Base-by-base conservation (phyloP, 1,140 invertebrate genomes). In the Zeugodacus cucurbitae region DNA sequence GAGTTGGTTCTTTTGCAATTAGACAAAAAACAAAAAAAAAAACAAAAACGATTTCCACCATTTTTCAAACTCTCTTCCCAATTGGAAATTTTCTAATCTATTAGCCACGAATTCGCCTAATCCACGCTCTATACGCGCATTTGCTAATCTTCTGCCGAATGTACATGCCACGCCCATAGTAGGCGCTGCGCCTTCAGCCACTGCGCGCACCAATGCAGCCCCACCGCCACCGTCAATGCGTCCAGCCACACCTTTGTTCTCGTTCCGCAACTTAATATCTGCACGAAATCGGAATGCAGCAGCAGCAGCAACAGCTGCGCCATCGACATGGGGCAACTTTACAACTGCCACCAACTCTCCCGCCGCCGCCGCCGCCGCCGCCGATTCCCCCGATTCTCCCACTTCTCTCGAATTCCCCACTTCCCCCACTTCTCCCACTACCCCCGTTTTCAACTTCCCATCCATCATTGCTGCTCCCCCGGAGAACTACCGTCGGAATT, bases 401-500 rank as follows among this genome's bases (percentile, higher is more conserved):
- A 3, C 37, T 7, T 41, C 41, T n/a, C n/a, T n/a, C n/a, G n/a
- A n/a, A n/a, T n/a, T n/a, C 41, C 10, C 41, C 41, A 8, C 48
- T 0, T 54, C 48, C 48, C 20, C 48, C 48, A 17, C 48, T 17
- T 11, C 48, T 54, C 7, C 3, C 37, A n/a, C n/a, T n/a, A n/a
- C n/a, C n/a, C n/a, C n/a, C n/a, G n/a, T n/a, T n/a, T n/a, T n/a
- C n/a, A n/a, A n/a, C n/a, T n/a, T n/a, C n/a, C 3, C 37, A 41
- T 54, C 48, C 48, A 17, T 17, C 14, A 54, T 11, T 5, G 14
- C 11, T 20, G 14, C 44, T 22, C 57, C 48, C 59, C 26, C 41
- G 7, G 87, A 88, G 32, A 29, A 41, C 3, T 82, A 74, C 34
- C 59, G 87, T 41, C 87, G 57, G 10, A 89, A 86, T 32, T 82